These are phyloP conservation scores for Kradibia gibbosae DNA, from an alignment of 1,140 invertebrate species.

Conservation along the genomic window DNA sequence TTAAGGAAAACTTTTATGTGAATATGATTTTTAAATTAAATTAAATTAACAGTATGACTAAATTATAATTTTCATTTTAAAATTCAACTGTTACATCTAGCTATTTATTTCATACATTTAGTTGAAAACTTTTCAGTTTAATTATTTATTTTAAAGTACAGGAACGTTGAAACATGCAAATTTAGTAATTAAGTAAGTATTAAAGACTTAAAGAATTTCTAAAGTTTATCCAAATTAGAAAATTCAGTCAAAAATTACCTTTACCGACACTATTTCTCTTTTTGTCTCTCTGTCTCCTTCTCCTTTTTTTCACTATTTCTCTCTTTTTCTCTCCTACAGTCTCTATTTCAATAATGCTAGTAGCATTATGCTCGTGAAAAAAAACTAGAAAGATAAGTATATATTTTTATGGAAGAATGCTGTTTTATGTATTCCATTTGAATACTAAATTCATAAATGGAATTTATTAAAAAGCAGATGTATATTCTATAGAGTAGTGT, in stretches of 20 bases:
- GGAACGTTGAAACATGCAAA: not conserved
- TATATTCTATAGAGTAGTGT: conserved; percentile 12
- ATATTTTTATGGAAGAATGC: not conserved
- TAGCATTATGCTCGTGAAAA: not conserved
- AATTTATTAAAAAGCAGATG: conserved; percentile 23
- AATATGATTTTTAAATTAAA: not conserved
- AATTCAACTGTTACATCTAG: not conserved
- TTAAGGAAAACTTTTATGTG: not conserved
- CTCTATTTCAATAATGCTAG: conserved; percentile 1
- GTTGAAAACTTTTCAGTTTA: not conserved
- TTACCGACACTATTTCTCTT: not conserved
- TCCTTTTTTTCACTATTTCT: not conserved
- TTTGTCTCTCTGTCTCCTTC: not conserved
- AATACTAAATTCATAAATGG: conserved; percentile 14
- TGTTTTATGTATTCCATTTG: conserved; percentile 12
- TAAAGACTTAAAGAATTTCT: not conserved
- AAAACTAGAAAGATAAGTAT: not conserved
- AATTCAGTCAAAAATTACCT: not conserved
- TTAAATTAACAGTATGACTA: not conserved
- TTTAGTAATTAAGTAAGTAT: not conserved
- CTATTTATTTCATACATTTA: not conserved
- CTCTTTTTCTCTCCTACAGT: not conserved
- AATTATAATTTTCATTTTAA: not conserved
- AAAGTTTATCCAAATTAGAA: not conserved
- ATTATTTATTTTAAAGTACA: conserved; percentile 1